These are phyloP conservation scores for Alviniconcha marisindica DNA, from an alignment of 1,140 invertebrate genomes.

Conservation along the genomic window DNA sequence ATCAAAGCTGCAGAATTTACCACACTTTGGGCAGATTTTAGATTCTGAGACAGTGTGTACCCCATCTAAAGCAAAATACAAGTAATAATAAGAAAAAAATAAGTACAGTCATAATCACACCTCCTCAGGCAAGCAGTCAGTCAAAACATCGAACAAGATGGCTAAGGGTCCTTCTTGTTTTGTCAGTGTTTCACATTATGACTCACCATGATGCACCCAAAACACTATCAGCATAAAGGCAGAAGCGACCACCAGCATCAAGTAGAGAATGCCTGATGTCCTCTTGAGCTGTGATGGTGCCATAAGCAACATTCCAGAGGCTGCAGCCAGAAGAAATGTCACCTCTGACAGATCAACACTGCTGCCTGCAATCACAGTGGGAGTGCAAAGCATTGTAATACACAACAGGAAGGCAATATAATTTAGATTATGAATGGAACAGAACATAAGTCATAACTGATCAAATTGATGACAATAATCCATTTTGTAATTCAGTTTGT, in stretches of 20 bases:
- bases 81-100: no score
- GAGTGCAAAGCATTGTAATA: no score
- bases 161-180: background rate
- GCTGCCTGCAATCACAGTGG: background rate
- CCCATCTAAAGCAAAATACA: no score
- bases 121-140: background rate
- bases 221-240: background rate
- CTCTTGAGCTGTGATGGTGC: background rate
- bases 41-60: no score
- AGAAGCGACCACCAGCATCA: background rate
- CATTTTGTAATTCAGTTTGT: no score
- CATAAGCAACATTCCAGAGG: background rate
- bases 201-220: background rate
- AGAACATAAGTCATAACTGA: no score
- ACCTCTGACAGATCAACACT: background rate
- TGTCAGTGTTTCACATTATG: background rate
- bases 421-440: no score
- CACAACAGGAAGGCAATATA: no score
- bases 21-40: no score
- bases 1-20: no score
- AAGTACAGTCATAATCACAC: no score
- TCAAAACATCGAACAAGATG: background rate
- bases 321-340: conserved; percentile 4
- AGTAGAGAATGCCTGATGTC: background rate
- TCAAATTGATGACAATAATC: no score